Base-by-base conservation (phyloP, 2,113 vertebrate species). In the Antidorcas marsupialis region DNA sequence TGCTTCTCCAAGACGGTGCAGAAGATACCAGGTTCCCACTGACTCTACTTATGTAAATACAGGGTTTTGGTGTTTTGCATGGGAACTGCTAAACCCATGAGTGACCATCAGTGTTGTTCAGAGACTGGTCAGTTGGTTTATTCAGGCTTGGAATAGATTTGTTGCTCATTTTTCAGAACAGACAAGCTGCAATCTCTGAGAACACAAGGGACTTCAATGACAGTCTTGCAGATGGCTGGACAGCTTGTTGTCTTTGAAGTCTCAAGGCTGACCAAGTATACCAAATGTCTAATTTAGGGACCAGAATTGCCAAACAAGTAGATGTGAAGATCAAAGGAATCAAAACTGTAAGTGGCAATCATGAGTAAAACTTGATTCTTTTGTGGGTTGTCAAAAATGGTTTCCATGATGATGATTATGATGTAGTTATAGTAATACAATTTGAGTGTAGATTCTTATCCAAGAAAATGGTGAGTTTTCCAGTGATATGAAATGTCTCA, bases 201-300 rank as follows among this genome's bases (percentile, higher is more conserved):
- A 91, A 91, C 39, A 71, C 59, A 33, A 23, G 33, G 23, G 33
- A 79, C 52, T 62, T 87, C 15, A 25, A 9, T 45, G n/a, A 55
- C 30, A 64, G 25, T 50, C 36, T 81, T 39, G 36, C 94, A 86
- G 59, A 87, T 57, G 87, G 47, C 19, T 55, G 23, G 60, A 55
- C 55, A 93, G 53, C 10, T 93, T 85, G 74, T 33, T 88, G 89
- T 91, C 91, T 74, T 88, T 93, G 86, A 92, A 50, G 30, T 64
- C 86, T 87, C 47, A 74, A 96, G 87, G 39, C n/a, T 97, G 93
- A 94, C 83, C 89, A 74, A 36, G 21, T 87, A 87, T 78, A 84
- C 45, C 89, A 96, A 95, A 97, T 36, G 53, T 97, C 88, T 88
- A 76, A 74, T 95, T 96, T 93, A 89, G 74, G 83, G 39, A 81